Evolutionary conservation across 2,797 vertebrate species (phyloP), one percentile per base, ranked within the genome.

Genomic region (Poecilia velifera): DNA sequence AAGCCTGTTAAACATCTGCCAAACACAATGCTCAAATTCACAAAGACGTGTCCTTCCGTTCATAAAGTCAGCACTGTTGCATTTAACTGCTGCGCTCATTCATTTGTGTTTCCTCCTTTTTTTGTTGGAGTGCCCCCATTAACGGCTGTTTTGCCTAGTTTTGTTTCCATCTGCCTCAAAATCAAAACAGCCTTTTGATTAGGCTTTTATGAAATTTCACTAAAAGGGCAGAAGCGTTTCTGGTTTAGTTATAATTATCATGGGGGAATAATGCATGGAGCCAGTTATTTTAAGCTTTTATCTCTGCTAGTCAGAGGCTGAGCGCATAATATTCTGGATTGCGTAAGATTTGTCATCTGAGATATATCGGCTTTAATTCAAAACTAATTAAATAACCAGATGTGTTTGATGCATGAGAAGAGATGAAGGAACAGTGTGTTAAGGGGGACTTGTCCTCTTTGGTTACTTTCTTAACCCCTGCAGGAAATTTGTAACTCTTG

Each of bases 171-270:
- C 68, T 45, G 68, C 68, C 78, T 78, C 46, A 78, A 64, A 74
- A 76, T 43, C 51, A 73, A 82, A 77, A 76, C 72, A 75, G 64
- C 71, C 73, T 87, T 74, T 84, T 31, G 57, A 59, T 59, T 79
- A 86, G 70, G 62, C 81, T 81, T 72, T 92, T 86, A 87, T 80
- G 76, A 80, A 45, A 90, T 88, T 76, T 80, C 76, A 73, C 28
- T 57, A 20, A 86, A 53, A 39, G 71, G 72, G 62, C 55, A 14
- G 4, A 87, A 86, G 85, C 76, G 74, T 82, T 84, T 47, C 28
- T 10, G 45, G 49, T 47, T 55, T 75, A 83, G 83, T 78, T 74
- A 34, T 39, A 73, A 79, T 85, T 76, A 80, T 82, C 76, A 73
- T 34, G 36, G 25, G 28, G 53, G 71, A 73, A 72, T 78, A 81